phyloP scores from a whole-genome alignment of 2,888 invertebrate species.

The Amphipyra berbera region DNA sequence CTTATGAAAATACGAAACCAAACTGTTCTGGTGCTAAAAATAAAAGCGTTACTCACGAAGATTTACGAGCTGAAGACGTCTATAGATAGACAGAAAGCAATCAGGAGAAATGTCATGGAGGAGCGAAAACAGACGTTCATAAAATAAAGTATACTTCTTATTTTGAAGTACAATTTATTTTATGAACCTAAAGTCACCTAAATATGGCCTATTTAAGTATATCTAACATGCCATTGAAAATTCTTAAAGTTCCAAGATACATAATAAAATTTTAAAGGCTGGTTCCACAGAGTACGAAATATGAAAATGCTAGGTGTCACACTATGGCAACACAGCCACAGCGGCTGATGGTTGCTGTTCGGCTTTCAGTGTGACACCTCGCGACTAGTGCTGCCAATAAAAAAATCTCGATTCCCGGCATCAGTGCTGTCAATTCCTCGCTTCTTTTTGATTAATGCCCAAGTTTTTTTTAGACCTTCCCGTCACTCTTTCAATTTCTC shows the following conservation, averaged over 20 bases:
- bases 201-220: not conserved
- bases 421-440: no score
- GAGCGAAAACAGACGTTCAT: slow-evolving; percentile 19
- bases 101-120: slow-evolving; percentile 34
- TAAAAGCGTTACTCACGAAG: slow-evolving; percentile 34
- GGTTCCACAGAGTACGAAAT: no score
- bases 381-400: no score
- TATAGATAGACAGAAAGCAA: slow-evolving; percentile 35
- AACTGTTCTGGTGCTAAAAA: slow-evolving; percentile 32
- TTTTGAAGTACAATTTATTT: not conserved
- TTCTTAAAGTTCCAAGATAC: not conserved
- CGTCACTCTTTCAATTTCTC: no score
- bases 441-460: no score
- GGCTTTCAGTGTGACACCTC: no score
- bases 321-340: no score
- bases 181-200: not conserved
- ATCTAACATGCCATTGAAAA: slow-evolving; percentile 7
- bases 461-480: no score
- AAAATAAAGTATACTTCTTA: not conserved
- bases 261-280: no score
- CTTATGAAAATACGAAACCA: slow-evolving; percentile 27
- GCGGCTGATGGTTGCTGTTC: no score
- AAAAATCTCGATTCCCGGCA: no score
- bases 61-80: slow-evolving; percentile 37
- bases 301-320: no score